phyloP scores from a whole-genome alignment of 2,888 invertebrate species.

The Parnassius mnemosyne region DNA sequence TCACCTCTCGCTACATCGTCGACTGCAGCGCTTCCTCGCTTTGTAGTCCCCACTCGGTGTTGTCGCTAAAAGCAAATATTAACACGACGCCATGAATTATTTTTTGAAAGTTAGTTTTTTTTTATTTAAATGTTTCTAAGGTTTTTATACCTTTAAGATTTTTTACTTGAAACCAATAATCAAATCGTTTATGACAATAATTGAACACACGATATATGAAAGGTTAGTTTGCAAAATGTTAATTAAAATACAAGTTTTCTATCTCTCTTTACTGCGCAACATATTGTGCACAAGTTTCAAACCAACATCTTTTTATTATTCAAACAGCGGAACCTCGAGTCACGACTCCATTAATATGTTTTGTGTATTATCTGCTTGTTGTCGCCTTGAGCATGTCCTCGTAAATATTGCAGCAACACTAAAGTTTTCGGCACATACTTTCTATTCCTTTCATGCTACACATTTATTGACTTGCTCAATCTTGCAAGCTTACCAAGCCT shows the following conservation, averaged over 20 bases:
- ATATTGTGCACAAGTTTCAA: too few species aligned
- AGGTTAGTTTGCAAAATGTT: too few species aligned
- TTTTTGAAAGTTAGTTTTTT: slow-evolving; percentile 13
- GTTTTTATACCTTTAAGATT: neutral
- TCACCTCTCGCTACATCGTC: slow-evolving; percentile 67
- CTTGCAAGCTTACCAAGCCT: slow-evolving; percentile 1
- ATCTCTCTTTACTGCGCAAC: too few species aligned
- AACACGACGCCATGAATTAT: slow-evolving; percentile 22
- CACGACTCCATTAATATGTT: slow-evolving; percentile 62
- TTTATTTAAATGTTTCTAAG: neutral
- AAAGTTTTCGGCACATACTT: slow-evolving; percentile 57
- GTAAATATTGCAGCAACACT: slow-evolving; percentile 57
- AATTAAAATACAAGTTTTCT: too few species aligned
- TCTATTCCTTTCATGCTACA: slow-evolving; percentile 35
- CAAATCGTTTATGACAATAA: too few species aligned
- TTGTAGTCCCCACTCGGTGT: slow-evolving; percentile 19
- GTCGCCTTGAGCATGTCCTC: slow-evolving; percentile 58
- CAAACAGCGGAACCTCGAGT: slow-evolving; percentile 50
- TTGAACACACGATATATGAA: too few species aligned
- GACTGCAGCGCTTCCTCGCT: slow-evolving; percentile 50
- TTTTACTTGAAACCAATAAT: neutral
- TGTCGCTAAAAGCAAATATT: slow-evolving; percentile 27
- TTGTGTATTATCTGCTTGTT: slow-evolving; percentile 47
- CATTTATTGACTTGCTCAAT: slow-evolving; percentile 19
- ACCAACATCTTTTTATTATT: slow-evolving; percentile 47